Evolutionary conservation across 1,140 invertebrate species (phyloP), one percentile per base, ranked within the genome.

Genomic region (Anastrepha ludens): DNA sequence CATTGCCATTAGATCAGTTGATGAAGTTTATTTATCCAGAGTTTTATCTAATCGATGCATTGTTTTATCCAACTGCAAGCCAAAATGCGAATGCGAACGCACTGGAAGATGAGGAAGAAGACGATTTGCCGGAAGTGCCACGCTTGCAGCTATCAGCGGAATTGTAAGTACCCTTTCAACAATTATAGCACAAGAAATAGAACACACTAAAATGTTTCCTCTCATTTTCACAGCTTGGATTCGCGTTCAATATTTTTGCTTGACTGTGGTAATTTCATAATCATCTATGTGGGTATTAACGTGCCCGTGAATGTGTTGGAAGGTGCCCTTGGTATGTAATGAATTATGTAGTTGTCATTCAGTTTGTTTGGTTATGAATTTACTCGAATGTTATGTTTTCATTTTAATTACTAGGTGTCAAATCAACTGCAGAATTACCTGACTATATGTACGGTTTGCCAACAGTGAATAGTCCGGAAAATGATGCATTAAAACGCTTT

Each of bases 1-100:
- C 96, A 50, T 93, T 98, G 89, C 98, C 99, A 29, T 93, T 99
- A 20, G 92, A 94, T 86, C 95, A 96, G 90, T 94, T 99, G 4
- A 95, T 99, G 90, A 96, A 98, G 89, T 95, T 94, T 86, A 95
- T 99, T 88, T 99, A 99, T 95, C 99, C 99, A 11, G 97, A 98
- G 93, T 94, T 99, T 60, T 99, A 99, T 94, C 96, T 98, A 8
- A 93, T 99, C 65, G 97, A 99, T 93, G 93, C 93, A 89, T 94
- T 98, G 20, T 89, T 90, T 13, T 92, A 93, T 60, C 91, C 93
- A 89, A 87, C 88, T 44, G 95, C 96, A 88, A 95, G 96, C 67
- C 94, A 95, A 89, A 92, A 91, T 88, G 17, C 87, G 39, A 88
- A 70, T 62, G 7, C 89, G 39, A 88, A 90, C 39, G 8, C 86